Evolutionary conservation across 2,113 vertebrate genomes (phyloP).

Genomic region (Strigops habroptila): DNA sequence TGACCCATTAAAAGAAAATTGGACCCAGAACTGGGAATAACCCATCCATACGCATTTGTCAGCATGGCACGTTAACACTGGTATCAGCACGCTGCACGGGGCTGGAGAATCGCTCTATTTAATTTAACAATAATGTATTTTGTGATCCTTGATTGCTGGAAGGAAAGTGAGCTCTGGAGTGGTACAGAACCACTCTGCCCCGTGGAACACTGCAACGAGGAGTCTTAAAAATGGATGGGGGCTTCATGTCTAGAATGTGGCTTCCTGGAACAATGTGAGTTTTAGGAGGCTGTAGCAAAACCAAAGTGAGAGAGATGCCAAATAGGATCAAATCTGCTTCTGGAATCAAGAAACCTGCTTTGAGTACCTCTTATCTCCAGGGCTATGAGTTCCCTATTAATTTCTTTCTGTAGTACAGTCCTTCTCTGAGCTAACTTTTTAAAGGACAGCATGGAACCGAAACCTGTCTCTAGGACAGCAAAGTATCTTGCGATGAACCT

Average conservation of each 20-base stretch:
- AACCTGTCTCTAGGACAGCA: neutral
- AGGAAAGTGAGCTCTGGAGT: neutral
- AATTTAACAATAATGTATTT: slow-evolving; percentile 35
- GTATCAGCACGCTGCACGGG: neutral
- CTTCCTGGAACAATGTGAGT: neutral
- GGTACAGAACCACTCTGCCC: neutral
- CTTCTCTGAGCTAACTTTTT: neutral
- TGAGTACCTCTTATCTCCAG: neutral
- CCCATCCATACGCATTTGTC: neutral
- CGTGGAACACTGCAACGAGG: neutral
- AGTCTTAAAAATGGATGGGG: neutral
- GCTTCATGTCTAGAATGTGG: neutral
- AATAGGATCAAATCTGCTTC: neutral
- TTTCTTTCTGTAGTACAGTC: neutral
- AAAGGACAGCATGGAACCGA: neutral
- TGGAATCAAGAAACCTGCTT: neutral
- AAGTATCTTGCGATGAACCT: neutral
- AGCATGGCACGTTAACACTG: neutral
- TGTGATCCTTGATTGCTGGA: slow-evolving; percentile 23
- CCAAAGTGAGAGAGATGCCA: neutral
- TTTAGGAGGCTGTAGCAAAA: neutral
- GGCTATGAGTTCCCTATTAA: neutral
- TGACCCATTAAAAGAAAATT: slow-evolving; percentile 15
- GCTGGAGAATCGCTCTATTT: neutral
- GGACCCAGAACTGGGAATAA: neutral